Percentiles rank a stretch among this genome's conserved stretches.
Conservation (phyloP, 2,797 vertebrate genomes). For the Thripadectes ignobilis region DNA sequence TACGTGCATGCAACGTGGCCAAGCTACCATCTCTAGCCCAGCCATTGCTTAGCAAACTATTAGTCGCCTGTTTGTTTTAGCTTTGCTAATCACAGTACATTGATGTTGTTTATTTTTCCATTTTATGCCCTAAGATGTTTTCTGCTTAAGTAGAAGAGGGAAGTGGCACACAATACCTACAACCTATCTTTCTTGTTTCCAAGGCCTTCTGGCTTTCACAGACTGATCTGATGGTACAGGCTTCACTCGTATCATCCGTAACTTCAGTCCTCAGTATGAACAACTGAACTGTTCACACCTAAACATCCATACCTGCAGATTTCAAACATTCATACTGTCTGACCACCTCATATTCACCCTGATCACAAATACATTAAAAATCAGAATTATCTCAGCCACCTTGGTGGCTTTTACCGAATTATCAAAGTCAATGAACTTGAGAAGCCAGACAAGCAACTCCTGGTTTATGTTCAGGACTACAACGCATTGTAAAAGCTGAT, state of each 20-base stretch:
- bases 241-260: background rate
- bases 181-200: background rate
- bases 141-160: background rate
- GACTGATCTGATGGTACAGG: background rate
- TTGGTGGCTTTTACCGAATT: background rate
- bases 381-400: background rate
- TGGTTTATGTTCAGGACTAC: background rate
- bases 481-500: background rate
- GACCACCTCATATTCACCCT: background rate
- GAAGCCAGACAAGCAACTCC: background rate
- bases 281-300: background rate
- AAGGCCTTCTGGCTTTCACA: background rate
- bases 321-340: fast-evolving
- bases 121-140: background rate
- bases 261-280: background rate
- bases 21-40: background rate
- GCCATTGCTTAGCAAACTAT: background rate
- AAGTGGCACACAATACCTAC: background rate
- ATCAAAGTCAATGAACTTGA: background rate
- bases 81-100: background rate
- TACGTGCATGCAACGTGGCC: fast-evolving
- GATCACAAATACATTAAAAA: background rate
- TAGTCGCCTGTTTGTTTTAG: background rate
- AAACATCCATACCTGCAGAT: background rate
- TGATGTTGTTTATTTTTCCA: background rate